Evolutionary conservation across 2,888 invertebrate genomes (phyloP).

Genomic region (Apamea epomidion): DNA sequence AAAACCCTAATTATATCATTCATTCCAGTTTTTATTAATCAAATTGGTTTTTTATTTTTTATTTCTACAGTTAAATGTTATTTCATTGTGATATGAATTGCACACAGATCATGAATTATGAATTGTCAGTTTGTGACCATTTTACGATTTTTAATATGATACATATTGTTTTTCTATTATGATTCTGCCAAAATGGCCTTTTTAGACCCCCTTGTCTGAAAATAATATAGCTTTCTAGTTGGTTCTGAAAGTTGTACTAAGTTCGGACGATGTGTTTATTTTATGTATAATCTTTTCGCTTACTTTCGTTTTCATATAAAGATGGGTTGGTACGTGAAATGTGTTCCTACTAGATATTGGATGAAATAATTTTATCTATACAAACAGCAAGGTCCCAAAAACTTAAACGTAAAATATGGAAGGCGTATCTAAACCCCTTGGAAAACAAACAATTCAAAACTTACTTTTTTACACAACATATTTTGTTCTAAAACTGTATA

Average conservation of each 20-base stretch:
- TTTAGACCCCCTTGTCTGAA: neutral
- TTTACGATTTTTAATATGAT: too few relatives aligned
- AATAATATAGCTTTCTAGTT: neutral
- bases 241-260: neutral
- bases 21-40: too few relatives aligned
- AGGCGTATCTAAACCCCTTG: neutral
- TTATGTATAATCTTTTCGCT: neutral
- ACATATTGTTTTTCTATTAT: too few relatives aligned
- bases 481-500: slow-evolving; percentile 10
- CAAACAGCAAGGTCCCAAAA: neutral
- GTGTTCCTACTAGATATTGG: neutral
- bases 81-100: too few relatives aligned
- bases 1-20: too few relatives aligned
- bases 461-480: slow-evolving; percentile 4
- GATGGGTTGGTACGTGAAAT: neutral
- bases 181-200: too few relatives aligned
- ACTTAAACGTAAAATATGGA: neutral
- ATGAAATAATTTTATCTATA: neutral
- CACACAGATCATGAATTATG: too few relatives aligned
- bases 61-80: too few relatives aligned
- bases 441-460: slow-evolving; percentile 26
- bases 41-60: too few relatives aligned
- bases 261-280: neutral
- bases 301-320: neutral
- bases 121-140: too few relatives aligned